Evolutionary conservation across 2,797 vertebrate genomes (phyloP), one percentile per base, ranked within the genome.

Genomic region (Natrix natrix): DNA sequence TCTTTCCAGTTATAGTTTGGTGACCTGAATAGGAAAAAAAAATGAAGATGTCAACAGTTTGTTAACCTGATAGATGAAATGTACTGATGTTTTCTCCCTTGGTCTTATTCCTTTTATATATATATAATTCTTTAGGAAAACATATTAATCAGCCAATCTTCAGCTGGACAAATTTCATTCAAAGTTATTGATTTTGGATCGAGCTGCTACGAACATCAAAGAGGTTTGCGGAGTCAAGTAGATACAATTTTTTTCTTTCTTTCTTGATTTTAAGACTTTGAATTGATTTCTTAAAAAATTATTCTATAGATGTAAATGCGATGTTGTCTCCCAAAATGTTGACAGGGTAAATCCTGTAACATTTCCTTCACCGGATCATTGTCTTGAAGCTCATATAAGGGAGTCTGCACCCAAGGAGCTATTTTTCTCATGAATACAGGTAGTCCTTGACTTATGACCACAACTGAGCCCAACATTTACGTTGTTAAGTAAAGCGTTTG

Each of bases 151-250:
- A 98, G 98, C 92, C 98, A 98, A 98, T 92, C 98, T 98, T 94
- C 98, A 98, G 95, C 56, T 60, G 99, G 98, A 10, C 98, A 98
- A 48, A 98, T 98, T 56, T 99, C 99, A 95, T 98, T 99, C 95
- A 99, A 99, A 97, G 99, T 99, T 93, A 99, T 99, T 91, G 99
- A 99, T 96, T 99, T 99, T 97, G 99, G 99, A 93, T 99, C 99
- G 91, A 99, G 99, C 96, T 99, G 99, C 96, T 99, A 99, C 89
- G 99, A 99, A 95, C 98, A 99, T 94, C 98, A 99, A 97, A 98
- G 98, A 97, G 98, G 99, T 99, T 96, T 96, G 96, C 94, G 95
- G 96, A 96, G 94, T 96, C 96, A 96, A 95, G 59, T 96, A 94
- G 94, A 96, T 97, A 96, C 96, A 96, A 96, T 96, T 97, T 96